Evolutionary conservation across 2,797 vertebrate species (phyloP).

Genomic region (Pelochelys cantorii): DNA sequence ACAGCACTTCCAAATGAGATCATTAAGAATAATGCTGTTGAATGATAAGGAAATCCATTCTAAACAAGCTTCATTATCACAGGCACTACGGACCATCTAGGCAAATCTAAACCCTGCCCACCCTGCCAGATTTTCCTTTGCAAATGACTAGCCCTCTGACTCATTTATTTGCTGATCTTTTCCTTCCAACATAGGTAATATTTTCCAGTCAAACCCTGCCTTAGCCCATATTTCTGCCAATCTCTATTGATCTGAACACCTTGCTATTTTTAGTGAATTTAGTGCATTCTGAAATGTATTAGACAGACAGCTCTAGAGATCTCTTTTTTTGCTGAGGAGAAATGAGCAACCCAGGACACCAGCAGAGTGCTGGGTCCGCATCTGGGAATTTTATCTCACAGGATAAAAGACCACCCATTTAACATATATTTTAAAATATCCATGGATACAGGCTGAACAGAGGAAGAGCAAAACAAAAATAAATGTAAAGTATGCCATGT

Average conservation of each 20-base stretch:
- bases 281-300: background rate
- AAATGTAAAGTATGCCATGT: background rate
- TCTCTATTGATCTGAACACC: background rate
- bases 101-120: background rate
- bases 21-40: background rate
- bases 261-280: background rate
- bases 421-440: background rate
- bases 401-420: background rate
- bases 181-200: background rate
- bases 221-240: background rate
- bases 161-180: background rate
- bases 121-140: background rate
- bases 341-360: background rate
- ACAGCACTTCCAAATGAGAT: conserved; percentile 33
- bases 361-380: background rate
- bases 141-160: background rate
- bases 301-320: background rate
- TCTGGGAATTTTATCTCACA: background rate
- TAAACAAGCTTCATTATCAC: conserved; percentile 23
- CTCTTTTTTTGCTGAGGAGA: background rate
- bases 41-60: conserved; percentile 25
- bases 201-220: background rate
- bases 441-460: background rate
- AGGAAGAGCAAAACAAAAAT: background rate
- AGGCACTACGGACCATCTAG: background rate